Evolutionary conservation across 2,113 vertebrate genomes (phyloP).

Genomic region (Struthidea cinerea): DNA sequence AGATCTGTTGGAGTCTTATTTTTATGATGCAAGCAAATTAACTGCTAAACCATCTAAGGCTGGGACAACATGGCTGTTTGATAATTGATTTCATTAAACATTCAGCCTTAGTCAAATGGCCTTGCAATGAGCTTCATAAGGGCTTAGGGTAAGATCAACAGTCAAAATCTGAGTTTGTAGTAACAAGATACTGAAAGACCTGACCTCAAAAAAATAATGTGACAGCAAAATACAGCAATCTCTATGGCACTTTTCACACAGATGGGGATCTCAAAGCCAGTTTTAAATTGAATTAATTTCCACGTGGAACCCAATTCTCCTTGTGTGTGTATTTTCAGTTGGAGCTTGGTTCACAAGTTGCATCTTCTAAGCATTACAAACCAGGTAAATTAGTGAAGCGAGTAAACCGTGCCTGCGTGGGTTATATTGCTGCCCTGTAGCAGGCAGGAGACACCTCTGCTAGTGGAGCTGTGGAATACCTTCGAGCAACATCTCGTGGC

Average conservation of each 20-base stretch:
- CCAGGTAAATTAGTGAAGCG: neutral
- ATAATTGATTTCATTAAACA: neutral
- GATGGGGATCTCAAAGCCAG: neutral
- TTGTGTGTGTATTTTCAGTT: neutral
- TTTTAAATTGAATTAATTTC: neutral
- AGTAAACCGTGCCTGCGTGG: fast-evolving
- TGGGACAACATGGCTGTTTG: neutral
- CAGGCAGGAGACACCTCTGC: neutral
- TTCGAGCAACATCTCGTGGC: neutral
- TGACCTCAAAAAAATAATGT: neutral
- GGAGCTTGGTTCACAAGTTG: neutral
- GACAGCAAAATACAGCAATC: neutral
- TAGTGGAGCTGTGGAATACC: neutral
- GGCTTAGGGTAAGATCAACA: neutral
- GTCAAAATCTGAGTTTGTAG: neutral
- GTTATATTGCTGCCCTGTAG: neutral
- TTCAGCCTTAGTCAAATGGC: neutral
- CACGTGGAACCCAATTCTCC: neutral
- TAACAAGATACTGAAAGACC: neutral
- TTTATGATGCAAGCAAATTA: neutral
- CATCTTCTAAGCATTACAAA: neutral
- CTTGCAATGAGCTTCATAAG: neutral
- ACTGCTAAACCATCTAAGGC: neutral
- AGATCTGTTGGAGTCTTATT: neutral
- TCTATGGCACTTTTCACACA: neutral